Evolutionary conservation across 2,888 invertebrate species (phyloP).

Genomic region (Drosophila nr. medialis): DNA sequence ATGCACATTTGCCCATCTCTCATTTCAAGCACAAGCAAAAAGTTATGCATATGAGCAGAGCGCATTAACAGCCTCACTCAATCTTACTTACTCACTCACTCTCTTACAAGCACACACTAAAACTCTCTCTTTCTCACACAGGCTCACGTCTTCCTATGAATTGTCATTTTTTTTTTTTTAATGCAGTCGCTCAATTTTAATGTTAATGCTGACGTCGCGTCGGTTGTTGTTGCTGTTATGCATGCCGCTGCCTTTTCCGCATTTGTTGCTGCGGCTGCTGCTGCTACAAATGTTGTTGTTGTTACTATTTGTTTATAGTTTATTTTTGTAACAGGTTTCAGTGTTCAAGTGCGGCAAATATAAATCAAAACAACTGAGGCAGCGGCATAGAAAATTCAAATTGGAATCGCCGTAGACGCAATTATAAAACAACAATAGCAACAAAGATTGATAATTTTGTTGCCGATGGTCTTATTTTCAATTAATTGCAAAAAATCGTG

Average conservation of each 20-base stretch:
- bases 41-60: neutral
- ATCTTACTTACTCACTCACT: neutral
- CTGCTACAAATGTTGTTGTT: conserved; percentile 21
- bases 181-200: conserved; percentile 8
- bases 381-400: conserved; percentile 30
- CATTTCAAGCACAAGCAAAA: conserved; percentile 8
- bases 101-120: conserved; percentile 1
- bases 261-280: conserved; percentile 30
- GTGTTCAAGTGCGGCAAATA: conserved; percentile 19
- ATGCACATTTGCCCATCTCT: neutral
- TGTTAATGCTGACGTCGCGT: conserved; percentile 49
- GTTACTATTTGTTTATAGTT: conserved; percentile 45
- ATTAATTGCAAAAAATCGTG: conserved; percentile 48
- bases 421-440: conserved; percentile 1
- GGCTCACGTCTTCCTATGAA: neutral
- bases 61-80: conserved; percentile 9
- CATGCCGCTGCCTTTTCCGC: conserved; percentile 44
- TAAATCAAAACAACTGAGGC: conserved; percentile 36
- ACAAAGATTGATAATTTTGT: conserved; percentile 15
- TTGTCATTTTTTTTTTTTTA: conserved; percentile 9
- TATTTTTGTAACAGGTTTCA: conserved; percentile 70
- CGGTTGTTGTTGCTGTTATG: conserved; percentile 37
- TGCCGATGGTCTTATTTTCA: conserved; percentile 26
- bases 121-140: conserved; percentile 2
- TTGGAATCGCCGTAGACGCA: conserved; percentile 23